Evolutionary conservation across 1,140 invertebrate species (phyloP).

Genomic region (Pseudomyrmex sp.): DNA sequence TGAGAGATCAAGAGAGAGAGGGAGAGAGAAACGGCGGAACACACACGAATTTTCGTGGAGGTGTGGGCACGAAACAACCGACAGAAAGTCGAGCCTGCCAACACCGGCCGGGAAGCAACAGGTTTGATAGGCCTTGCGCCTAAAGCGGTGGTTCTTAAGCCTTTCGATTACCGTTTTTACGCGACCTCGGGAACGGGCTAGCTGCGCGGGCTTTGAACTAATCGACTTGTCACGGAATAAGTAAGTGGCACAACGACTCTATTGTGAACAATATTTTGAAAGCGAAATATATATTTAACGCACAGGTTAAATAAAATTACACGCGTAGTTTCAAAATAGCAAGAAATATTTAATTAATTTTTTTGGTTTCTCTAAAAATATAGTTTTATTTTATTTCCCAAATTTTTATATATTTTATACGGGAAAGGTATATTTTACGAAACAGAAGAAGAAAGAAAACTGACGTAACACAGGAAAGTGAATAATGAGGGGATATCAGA

Average conservation of each 20-base stretch:
- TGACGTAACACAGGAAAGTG: neutral
- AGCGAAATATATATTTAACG: too few species aligned
- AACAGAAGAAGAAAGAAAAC: neutral
- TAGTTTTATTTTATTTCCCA: too few species aligned
- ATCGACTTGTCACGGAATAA: neutral
- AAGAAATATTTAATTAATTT: too few species aligned
- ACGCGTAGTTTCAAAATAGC: too few species aligned
- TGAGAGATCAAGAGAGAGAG: neutral
- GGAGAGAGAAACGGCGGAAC: neutral
- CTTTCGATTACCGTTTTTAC: neutral
- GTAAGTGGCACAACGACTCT: too few species aligned
- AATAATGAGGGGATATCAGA: neutral
- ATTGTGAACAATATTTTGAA: neutral
- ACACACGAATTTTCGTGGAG: constrained; percentile 4
- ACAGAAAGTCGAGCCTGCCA: constrained; percentile 21
- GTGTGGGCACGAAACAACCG: constrained; percentile 22
- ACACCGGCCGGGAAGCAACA: constrained; percentile 60
- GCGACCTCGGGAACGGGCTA: neutral
- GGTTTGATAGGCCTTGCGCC: constrained; percentile 46
- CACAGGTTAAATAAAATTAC: too few species aligned
- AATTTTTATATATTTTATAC: too few species aligned
- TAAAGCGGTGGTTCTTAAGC: constrained; percentile 51
- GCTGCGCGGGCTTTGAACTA: neutral
- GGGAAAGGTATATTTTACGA: neutral
- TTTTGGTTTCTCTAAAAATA: too few species aligned